phyloP scores from a whole-genome alignment of 2,888 invertebrate genomes.

The Drosophila kanekoi region DNA sequence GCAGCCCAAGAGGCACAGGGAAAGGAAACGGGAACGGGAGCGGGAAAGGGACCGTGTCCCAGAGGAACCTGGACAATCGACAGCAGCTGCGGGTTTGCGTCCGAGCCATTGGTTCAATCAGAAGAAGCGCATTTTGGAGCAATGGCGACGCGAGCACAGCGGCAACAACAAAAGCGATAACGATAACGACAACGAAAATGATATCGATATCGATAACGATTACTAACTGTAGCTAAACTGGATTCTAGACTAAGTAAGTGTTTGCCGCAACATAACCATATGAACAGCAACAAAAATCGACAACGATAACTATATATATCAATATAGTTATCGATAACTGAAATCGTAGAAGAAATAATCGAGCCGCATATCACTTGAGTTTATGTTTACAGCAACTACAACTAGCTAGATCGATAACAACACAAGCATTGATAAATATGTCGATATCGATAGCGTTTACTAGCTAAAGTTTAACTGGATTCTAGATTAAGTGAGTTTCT shows the following conservation, averaged over 20 bases:
- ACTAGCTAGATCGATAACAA: too few relatives aligned
- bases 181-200: constrained; percentile 1
- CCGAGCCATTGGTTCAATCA: constrained; percentile 24
- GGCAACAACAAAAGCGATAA: neutral
- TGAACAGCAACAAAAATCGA: neutral
- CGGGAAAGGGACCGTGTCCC: too few relatives aligned
- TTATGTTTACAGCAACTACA: neutral
- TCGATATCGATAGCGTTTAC: constrained; percentile 1
- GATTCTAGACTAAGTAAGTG: neutral
- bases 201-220: constrained; percentile 1
- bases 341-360: neutral
- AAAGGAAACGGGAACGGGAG: neutral
- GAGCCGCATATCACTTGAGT: neutral
- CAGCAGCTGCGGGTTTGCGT: neutral
- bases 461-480: neutral
- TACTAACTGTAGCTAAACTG: neutral
- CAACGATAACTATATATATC: neutral
- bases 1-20: neutral
- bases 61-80: neutral
- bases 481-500: neutral
- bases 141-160: constrained; percentile 29
- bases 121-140: constrained; percentile 46
- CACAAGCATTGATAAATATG: neutral
- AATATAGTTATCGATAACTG: neutral
- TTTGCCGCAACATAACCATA: neutral